These are phyloP conservation scores for human (Homo sapiens) DNA, from an alignment of 2,113 vertebrate species.

Conservation along the genomic window DNA sequence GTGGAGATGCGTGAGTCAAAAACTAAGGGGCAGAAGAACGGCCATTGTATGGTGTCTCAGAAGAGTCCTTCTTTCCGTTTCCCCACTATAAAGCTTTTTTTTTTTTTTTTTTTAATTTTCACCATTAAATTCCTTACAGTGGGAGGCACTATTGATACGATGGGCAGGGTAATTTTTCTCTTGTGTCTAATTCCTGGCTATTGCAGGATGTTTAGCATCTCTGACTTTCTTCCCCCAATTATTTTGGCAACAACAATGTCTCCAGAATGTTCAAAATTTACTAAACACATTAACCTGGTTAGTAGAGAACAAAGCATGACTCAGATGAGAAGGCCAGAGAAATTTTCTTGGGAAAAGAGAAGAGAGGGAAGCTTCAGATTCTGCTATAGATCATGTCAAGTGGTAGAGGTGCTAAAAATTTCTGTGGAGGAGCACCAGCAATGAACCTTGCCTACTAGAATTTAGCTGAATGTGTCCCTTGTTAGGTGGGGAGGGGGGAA, in stretches of 20 bases:
- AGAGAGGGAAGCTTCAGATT: not conserved
- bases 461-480: not conserved
- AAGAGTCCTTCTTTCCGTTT: not conserved
- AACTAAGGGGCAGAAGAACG: not conserved
- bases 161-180: not conserved
- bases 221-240: not conserved
- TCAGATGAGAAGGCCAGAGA: not conserved
- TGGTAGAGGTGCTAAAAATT: not conserved
- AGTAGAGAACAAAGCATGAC: not conserved
- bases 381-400: not conserved
- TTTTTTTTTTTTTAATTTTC: not conserved
- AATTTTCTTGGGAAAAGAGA: not conserved
- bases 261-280: not conserved
- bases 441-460: not conserved
- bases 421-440: not conserved
- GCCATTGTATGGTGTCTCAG: fast-evolving
- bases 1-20: not conserved
- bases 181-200: not conserved
- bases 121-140: not conserved
- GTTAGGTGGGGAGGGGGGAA: not conserved
- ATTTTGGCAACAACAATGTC: not conserved
- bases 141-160: not conserved
- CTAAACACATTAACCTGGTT: not conserved
- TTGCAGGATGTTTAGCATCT: not conserved
- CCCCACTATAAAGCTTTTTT: not conserved